Conservation (phyloP, 2,888 invertebrate genomes). For the Mythimna ferrago region DNA sequence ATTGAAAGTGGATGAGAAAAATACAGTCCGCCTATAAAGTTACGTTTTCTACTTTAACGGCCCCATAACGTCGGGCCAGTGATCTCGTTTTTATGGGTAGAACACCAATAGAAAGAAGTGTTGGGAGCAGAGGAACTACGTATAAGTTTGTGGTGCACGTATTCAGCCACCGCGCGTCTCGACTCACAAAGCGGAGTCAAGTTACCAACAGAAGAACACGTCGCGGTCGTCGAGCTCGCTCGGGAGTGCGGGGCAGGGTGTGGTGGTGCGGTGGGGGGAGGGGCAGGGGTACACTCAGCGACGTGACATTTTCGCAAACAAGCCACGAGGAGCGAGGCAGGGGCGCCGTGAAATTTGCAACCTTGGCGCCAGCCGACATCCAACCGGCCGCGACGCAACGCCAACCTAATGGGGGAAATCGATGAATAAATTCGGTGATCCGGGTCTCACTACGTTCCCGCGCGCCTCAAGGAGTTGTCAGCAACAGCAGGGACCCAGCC, state of each 20-base stretch:
- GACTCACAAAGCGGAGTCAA: conserved; percentile 74
- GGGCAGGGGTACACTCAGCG: conserved; percentile 69
- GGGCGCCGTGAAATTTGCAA: conserved; percentile 78
- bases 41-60: conserved; percentile 49
- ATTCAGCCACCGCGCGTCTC: conserved; percentile 66
- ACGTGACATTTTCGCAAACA: conserved; percentile 88
- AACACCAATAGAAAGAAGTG: conserved; percentile 64
- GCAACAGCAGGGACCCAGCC: too few species aligned
- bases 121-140: conserved; percentile 43
- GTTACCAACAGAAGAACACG: conserved; percentile 78
- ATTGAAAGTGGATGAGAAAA: conserved; percentile 42
- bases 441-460: conserved; percentile 61
- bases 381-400: conserved; percentile 69
- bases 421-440: conserved; percentile 78
- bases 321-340: conserved; percentile 75
- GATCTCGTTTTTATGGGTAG: conserved; percentile 66
- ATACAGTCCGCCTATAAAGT: conserved; percentile 44
- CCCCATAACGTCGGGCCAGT: conserved; percentile 55
- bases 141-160: conserved; percentile 73
- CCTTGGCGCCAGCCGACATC: conserved; percentile 75
- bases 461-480: too few species aligned
- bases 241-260: conserved; percentile 58
- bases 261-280: conserved; percentile 50
- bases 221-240: conserved; percentile 68
- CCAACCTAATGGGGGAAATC: conserved; percentile 76